Evolutionary conservation across 2,113 vertebrate species (phyloP).

Genomic region (Typhlomys cinereus): DNA sequence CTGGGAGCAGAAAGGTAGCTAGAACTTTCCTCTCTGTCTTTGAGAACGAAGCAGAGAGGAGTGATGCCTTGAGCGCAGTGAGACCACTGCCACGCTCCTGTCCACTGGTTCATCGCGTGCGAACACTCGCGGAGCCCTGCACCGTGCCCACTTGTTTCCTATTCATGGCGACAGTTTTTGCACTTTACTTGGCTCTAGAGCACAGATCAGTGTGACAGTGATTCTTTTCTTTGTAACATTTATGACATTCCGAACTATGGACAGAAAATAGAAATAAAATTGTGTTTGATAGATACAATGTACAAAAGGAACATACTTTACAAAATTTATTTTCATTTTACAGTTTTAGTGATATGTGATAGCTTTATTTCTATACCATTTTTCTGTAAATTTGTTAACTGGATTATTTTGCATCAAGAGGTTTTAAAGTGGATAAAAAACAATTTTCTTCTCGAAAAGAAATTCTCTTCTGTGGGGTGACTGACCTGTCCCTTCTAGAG

Average conservation of each 20-base stretch:
- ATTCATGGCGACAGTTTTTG: neutral
- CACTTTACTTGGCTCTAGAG: neutral
- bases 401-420: neutral
- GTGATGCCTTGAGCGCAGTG: neutral
- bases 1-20: neutral
- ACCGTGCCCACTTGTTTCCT: fast-evolving
- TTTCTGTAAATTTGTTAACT: neutral
- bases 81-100: fast-evolving
- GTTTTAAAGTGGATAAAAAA: neutral
- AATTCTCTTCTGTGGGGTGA: neutral
- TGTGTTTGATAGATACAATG: neutral
- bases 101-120: too few relatives aligned
- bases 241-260: neutral
- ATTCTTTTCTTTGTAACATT: neutral
- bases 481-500: neutral
- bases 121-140: neutral
- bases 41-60: neutral
- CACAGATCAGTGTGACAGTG: neutral
- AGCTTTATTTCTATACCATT: neutral
- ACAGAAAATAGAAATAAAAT: neutral
- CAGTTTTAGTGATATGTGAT: neutral
- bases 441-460: neutral
- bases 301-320: neutral
- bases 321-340: neutral
- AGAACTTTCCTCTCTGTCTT: neutral